Conservation (phyloP, 2,888 invertebrate species). For the Malthinus seriepunctatus region DNA sequence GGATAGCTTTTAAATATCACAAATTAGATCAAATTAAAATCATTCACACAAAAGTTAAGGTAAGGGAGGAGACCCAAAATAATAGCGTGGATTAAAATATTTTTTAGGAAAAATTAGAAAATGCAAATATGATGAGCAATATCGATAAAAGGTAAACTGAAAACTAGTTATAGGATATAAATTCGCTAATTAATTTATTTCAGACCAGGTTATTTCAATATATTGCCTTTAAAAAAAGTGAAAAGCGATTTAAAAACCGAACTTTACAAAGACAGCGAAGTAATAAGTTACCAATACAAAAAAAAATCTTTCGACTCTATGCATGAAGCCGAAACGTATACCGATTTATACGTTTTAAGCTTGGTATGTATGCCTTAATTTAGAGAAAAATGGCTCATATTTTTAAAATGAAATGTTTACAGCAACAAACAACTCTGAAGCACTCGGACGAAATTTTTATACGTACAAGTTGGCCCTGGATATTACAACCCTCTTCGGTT, state of each 20-base stretch:
- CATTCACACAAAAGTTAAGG: constrained; percentile 23
- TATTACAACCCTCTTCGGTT: constrained; percentile 32
- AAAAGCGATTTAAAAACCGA: constrained; percentile 10
- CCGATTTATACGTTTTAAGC: constrained; percentile 25
- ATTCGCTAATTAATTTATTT: neutral
- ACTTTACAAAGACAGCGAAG: neutral
- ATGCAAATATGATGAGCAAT: neutral
- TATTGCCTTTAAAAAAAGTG: neutral
- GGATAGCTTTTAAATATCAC: constrained; percentile 15
- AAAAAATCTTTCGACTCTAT: no score
- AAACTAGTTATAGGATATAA: neutral
- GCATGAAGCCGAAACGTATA: neutral
- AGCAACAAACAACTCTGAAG: constrained; percentile 17
- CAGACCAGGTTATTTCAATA: neutral
- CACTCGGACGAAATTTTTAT: constrained; percentile 35
- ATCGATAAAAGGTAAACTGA: no score
- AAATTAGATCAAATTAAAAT: constrained; percentile 17
- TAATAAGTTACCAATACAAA: neutral
- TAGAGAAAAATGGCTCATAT: neutral
- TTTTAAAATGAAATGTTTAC: neutral
- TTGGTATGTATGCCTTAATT: neutral
- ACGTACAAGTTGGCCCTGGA: constrained; percentile 35
- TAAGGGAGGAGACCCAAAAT: constrained; percentile 4
- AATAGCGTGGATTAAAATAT: neutral
- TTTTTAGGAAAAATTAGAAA: constrained; percentile 1